Percentiles rank a stretch among this genome's conserved stretches.
Evolutionary conservation across 1,140 invertebrate species (phyloP).

Genomic region (Riptortus pedestris): DNA sequence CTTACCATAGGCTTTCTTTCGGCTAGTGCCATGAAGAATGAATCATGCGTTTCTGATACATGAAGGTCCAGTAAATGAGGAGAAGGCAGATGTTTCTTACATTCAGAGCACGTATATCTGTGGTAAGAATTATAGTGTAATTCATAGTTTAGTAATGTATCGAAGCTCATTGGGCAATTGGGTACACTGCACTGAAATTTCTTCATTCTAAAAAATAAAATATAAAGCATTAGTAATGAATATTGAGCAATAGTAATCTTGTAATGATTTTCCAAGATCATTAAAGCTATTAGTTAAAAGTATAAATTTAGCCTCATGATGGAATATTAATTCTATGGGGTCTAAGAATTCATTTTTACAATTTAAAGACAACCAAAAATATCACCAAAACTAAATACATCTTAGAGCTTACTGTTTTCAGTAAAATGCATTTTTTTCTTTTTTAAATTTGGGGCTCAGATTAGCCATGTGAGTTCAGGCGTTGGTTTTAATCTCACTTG

Average conservation of each 20-base stretch:
- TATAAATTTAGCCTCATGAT: too few species aligned
- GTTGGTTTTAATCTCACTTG: too few species aligned
- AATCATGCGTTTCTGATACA: slow-evolving; percentile 55
- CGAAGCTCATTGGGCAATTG: slow-evolving; percentile 37
- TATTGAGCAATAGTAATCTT: not conserved
- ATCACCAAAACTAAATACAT: too few species aligned
- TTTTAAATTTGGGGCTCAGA: too few species aligned
- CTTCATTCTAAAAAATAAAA: slow-evolving; percentile 35
- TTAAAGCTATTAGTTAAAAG: slow-evolving; percentile 19
- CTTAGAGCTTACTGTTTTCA: too few species aligned
- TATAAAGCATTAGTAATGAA: slow-evolving; percentile 33
- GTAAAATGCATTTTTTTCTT: too few species aligned
- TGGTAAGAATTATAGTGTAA: slow-evolving; percentile 43
- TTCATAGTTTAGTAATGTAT: slow-evolving; percentile 40
- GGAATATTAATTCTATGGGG: too few species aligned
- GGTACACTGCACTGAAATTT: slow-evolving; percentile 38
- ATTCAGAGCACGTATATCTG: slow-evolving; percentile 41
- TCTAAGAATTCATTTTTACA: too few species aligned
- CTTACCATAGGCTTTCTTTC: slow-evolving; percentile 49
- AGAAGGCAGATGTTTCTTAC: slow-evolving; percentile 48
- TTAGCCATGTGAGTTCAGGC: too few species aligned
- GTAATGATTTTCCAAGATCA: not conserved
- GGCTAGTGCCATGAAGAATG: slow-evolving; percentile 51
- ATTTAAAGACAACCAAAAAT: too few species aligned
- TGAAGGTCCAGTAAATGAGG: slow-evolving; percentile 58